Evolutionary conservation across 1,140 invertebrate genomes (phyloP).

Genomic region (Bombus superbus): DNA sequence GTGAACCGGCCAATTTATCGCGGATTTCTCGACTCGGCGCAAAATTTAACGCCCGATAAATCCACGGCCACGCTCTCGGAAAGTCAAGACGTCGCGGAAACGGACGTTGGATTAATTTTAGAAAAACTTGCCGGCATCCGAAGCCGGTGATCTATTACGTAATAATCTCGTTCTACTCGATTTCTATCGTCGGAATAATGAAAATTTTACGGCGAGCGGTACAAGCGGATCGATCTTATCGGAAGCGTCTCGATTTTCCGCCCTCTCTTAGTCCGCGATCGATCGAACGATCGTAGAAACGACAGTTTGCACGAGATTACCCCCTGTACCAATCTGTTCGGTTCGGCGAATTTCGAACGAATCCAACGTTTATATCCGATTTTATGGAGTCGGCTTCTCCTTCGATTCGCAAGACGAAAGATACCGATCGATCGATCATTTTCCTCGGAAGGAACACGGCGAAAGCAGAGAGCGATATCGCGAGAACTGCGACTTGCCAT

Average conservation of each 20-base stretch:
- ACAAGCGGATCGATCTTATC: background rate
- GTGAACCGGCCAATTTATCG: conserved; percentile 43
- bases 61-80: background rate
- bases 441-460: background rate
- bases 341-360: background rate
- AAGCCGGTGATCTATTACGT: background rate
- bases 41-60: background rate
- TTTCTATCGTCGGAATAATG: too few species aligned
- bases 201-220: background rate
- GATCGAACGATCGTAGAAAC: background rate
- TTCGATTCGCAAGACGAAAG: background rate
- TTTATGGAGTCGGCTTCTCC: conserved; percentile 1
- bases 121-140: background rate
- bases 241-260: background rate
- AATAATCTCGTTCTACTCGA: background rate
- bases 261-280: background rate
- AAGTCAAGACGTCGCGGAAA: background rate
- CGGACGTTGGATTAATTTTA: background rate
- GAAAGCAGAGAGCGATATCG: background rate
- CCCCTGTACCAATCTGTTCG: background rate
- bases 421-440: background rate
- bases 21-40: background rate
- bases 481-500: background rate
- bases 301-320: background rate
- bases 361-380: background rate